A percentile compares a stretch with the other conserved stretches of the same genome.
These are phyloP conservation scores for Abscondita cerata DNA, from an alignment of 2,888 invertebrate species.

Conservation along the genomic window DNA sequence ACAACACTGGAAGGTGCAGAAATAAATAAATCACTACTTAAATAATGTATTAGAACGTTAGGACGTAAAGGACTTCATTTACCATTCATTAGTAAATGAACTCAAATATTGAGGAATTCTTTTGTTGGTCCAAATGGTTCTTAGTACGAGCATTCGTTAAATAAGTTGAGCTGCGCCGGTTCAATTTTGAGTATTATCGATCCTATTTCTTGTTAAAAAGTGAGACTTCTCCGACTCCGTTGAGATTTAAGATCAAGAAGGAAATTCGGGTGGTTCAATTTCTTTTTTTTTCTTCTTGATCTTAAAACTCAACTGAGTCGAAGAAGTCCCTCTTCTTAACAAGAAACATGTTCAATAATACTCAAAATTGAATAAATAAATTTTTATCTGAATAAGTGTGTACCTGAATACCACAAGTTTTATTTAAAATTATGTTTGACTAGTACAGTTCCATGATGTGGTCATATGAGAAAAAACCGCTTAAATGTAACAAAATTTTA, in stretches of 20 bases:
- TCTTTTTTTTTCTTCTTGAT: slow-evolving; percentile 69
- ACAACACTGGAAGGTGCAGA: slow-evolving; percentile 99
- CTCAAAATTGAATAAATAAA: slow-evolving; percentile 14
- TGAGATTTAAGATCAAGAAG: too few relatives aligned
- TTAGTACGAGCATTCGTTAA: slow-evolving; percentile 97
- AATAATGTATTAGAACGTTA: slow-evolving; percentile 96
- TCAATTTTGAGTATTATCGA: too few relatives aligned
- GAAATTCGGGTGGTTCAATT: too few relatives aligned
- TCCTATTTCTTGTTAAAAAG: too few relatives aligned
- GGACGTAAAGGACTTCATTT: slow-evolving; percentile 96
- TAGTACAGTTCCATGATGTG: slow-evolving; percentile 3
- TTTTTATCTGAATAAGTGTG: slow-evolving; percentile 21
- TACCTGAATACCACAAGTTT: slow-evolving; percentile 34
- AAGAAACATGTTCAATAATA: slow-evolving; percentile 47
- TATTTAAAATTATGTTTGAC: slow-evolving; percentile 14
- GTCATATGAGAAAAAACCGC: slow-evolving; percentile 17
- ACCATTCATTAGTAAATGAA: slow-evolving; percentile 97
- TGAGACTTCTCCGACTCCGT: too few relatives aligned
- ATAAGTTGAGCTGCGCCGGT: slow-evolving; percentile 97
- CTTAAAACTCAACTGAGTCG: slow-evolving; percentile 88
- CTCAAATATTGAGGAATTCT: slow-evolving; percentile 94
- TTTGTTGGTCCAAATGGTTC: slow-evolving; percentile 97
- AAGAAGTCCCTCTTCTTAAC: slow-evolving; percentile 85
- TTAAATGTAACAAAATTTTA: slow-evolving; percentile 19
- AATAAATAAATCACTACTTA: slow-evolving; percentile 95